A percentile compares a stretch with the other conserved stretches of the same genome.
Conservation (phyloP, 2,797 vertebrate species). For the Synaphobranchus kaupii region DNA sequence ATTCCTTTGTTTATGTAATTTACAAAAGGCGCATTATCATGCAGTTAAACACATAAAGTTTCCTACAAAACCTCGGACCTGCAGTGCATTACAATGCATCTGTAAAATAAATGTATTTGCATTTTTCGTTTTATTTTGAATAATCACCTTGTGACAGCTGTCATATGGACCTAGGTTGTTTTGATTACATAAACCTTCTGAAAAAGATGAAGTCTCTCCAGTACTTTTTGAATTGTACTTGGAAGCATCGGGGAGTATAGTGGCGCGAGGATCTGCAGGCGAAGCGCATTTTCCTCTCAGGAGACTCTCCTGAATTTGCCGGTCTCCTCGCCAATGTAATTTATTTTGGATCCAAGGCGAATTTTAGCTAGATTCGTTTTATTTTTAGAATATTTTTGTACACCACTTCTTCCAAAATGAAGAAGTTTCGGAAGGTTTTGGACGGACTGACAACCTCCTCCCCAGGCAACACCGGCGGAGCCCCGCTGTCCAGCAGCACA, state of each 20-base stretch:
- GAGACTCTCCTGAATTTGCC: conserved; percentile 18
- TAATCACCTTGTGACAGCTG: background rate
- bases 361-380: conserved; percentile 32
- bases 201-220: conserved; percentile 62
- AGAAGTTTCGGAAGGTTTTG: conserved; percentile 98
- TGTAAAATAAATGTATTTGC: conserved; percentile 34
- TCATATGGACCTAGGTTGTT: conserved; percentile 27
- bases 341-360: conserved; percentile 42
- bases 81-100: conserved; percentile 48
- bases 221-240: conserved; percentile 70
- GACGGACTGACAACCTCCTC: conserved; percentile 94
- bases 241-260: conserved; percentile 37
- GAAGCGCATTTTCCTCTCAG: conserved; percentile 37
- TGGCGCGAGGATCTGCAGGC: conserved; percentile 41
- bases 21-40: conserved; percentile 45
- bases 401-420: conserved; percentile 74
- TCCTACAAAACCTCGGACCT: conserved; percentile 46
- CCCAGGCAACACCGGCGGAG: conserved; percentile 78
- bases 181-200: conserved; percentile 37
- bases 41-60: conserved; percentile 65
- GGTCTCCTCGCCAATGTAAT: conserved; percentile 38
- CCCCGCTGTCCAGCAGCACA: conserved; percentile 77
- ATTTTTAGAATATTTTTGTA: background rate
- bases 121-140: background rate
- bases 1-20: background rate